phyloP scores from a whole-genome alignment of 2,888 invertebrate species.

The Apamea anceps region DNA sequence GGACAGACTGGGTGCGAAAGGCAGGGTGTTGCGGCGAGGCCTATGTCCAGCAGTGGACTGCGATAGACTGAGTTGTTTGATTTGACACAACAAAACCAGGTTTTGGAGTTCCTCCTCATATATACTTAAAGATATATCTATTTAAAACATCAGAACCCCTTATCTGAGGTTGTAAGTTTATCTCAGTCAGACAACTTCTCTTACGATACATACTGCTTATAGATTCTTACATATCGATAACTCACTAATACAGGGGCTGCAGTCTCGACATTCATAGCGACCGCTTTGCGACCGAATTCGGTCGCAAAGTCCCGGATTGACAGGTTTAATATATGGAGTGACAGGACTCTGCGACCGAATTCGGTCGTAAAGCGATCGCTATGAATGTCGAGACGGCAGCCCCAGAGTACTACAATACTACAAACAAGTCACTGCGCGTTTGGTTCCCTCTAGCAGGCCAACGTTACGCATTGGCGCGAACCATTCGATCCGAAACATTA shows the following conservation, averaged over 20 bases:
- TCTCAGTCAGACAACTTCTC: background rate
- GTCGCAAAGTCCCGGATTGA: no score
- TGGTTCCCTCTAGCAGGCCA: constrained; percentile 15
- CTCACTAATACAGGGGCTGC: background rate
- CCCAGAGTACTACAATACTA: constrained; percentile 7
- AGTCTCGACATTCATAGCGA: no score
- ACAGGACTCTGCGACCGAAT: no score
- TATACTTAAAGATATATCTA: no score
- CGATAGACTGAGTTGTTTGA: no score
- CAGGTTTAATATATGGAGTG: no score
- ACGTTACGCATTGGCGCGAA: constrained; percentile 40
- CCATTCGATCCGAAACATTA: constrained; percentile 59
- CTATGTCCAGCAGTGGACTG: no score
- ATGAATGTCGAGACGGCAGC: no score
- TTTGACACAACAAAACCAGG: background rate
- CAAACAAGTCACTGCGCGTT: constrained; percentile 12
- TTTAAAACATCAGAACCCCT: background rate
- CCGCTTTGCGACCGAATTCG: no score
- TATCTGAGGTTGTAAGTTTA: background rate
- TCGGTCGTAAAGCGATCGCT: no score
- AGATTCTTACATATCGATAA: background rate
- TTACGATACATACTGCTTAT: background rate
- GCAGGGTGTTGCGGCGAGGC: no score
- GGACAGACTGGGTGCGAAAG: no score
- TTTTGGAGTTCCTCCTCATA: background rate